Percentiles rank a stretch among this genome's conserved stretches.
phyloP scores from a whole-genome alignment of 2,797 vertebrate genomes.

The Pantherophis vulpinus region DNA sequence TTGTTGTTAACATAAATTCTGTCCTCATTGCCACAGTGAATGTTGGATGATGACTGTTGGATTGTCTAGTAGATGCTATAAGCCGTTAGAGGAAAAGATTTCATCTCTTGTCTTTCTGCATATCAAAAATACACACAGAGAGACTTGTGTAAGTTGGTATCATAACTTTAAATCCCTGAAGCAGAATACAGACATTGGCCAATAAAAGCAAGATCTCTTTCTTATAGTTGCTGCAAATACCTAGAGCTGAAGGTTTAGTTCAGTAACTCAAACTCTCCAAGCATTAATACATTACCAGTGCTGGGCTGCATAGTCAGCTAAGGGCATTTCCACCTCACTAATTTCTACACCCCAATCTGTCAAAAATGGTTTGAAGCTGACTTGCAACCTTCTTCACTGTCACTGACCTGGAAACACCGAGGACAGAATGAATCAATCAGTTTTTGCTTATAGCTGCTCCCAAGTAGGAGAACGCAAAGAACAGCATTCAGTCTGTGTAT shows the following conservation, averaged over 20 bases:
- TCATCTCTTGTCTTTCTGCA: not conserved
- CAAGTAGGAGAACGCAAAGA: not conserved
- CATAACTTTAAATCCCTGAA: not conserved
- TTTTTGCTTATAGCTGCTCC: not conserved
- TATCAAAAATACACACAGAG: not conserved
- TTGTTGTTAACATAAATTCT: not conserved
- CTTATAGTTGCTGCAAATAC: not conserved
- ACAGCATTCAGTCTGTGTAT: not conserved
- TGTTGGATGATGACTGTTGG: not conserved
- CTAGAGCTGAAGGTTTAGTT: not conserved
- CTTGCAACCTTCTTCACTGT: not conserved
- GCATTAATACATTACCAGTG: not conserved
- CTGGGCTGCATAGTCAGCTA: not conserved
- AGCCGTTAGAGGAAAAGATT: not conserved
- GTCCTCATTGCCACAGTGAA: not conserved
- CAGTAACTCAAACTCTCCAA: not conserved
- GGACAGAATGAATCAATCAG: not conserved
- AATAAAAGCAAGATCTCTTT: not conserved
- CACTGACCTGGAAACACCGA: not conserved
- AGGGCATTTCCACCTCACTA: not conserved
- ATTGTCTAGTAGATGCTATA: not conserved
- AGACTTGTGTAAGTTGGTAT: not conserved
- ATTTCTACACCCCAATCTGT: not conserved
- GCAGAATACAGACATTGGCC: not conserved
- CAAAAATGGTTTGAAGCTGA: not conserved